Evolutionary conservation across 2,113 vertebrate species (phyloP), one percentile per base, ranked within the genome.

Genomic region (Passer montanus): DNA sequence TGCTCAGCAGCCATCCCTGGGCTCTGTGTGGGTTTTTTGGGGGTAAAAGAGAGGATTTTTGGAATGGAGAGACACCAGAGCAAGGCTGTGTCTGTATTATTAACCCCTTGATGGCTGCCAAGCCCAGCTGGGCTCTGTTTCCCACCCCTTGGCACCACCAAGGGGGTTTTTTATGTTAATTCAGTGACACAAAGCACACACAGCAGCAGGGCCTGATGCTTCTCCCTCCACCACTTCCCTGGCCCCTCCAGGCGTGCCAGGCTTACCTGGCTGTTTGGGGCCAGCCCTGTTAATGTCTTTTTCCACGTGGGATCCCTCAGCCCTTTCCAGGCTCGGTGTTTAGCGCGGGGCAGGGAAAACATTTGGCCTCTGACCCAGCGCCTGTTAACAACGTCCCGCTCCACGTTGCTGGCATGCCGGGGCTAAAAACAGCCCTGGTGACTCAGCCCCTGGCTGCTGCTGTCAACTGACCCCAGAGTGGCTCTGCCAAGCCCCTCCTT

Each of bases 321-420:
- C 68, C 4, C 4, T 63, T 88, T 95, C 70, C 95, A 81, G 87
- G 59, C 41, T 16, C 2, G 50, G 64, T 46, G 87, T 95, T 96
- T 69, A 93, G 74, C 4, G 22, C 56, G 9, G 88, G 75, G 75
- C 93, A 91, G 79, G 93, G 82, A 87, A 93, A 96, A 46, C 90
- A 78, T 80, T 91, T 95, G 96, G 96, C 96, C 90, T 89, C 77
- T 93, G 96, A 87, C 97, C 96, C 83, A 46, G 37, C 8, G 49
- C 87, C 88, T 59, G 94, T 93, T 80, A 89, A 94, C 95, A 90
- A 8, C 78, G 60, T 93, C 31, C 18, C 4, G 39, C 81, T 79
- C 41, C 70, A 13, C 68, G 73, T 92, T 59, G 67, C 92, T 96
- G 90, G 56, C 74, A 93, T 89, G 77, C 87, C 89, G 30, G 50